Conservation (phyloP, 2,888 invertebrate genomes). For the Caenorhabditis panamensis region DNA sequence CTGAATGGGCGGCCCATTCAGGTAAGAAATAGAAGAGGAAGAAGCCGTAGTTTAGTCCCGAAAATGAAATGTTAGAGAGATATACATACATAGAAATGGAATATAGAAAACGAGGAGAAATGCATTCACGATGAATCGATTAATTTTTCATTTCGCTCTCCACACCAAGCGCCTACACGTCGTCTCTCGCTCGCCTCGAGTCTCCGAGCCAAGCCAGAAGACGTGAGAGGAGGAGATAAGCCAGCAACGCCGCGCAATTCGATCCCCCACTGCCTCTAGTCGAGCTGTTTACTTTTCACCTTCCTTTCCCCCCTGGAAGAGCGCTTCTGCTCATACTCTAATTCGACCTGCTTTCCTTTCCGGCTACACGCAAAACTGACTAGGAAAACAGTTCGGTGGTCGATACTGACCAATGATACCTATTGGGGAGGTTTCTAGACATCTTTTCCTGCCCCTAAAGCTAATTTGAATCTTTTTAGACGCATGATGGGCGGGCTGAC, state of each 20-base stretch:
- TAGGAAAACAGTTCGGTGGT: slow-evolving; percentile 44
- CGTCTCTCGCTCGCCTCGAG: too few relatives aligned
- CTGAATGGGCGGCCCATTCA: slow-evolving; percentile 21
- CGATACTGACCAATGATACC: slow-evolving; percentile 59
- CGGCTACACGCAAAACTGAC: neutral
- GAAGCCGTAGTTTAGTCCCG: too few relatives aligned
- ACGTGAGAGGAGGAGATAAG: slow-evolving; percentile 43
- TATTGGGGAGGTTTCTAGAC: slow-evolving; percentile 67
- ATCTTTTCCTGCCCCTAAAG: neutral
- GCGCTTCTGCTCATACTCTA: neutral
- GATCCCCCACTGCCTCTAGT: slow-evolving; percentile 22
- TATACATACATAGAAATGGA: neutral
- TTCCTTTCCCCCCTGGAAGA: too few relatives aligned
- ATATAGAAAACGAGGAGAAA: neutral
- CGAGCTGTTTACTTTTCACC: slow-evolving; percentile 18
- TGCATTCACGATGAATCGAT: slow-evolving; percentile 55
- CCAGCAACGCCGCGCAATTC: slow-evolving; percentile 36
- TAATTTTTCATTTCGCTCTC: slow-evolving; percentile 32
- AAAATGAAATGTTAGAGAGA: too few relatives aligned
- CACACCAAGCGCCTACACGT: slow-evolving; percentile 36
- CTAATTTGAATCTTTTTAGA: slow-evolving; percentile 64
- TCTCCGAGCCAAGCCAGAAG: slow-evolving; percentile 40
- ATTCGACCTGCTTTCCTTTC: too few relatives aligned
- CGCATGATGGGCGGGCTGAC: slow-evolving; percentile 79
- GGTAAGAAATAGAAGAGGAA: neutral